phyloP scores from a whole-genome alignment of 37 sponge, comb jelly and placozoan species.

The Cladorhizidae sp. region DNA sequence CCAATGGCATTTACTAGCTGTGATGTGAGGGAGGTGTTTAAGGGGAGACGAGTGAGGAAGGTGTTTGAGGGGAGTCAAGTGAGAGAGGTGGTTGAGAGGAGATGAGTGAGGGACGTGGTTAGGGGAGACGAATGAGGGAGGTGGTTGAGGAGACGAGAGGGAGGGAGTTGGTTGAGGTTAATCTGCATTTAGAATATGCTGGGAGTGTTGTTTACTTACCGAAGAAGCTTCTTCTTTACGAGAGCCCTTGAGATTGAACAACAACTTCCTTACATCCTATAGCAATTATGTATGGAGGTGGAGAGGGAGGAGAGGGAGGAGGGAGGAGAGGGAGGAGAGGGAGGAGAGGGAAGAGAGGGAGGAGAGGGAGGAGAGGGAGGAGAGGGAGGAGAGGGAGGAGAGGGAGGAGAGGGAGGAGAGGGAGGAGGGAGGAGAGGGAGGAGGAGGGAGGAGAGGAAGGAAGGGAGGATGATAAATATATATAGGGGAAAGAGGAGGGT shows the following conservation, averaged over 20 bases:
- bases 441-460: too few species aligned
- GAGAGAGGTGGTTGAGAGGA: not conserved
- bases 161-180: not conserved
- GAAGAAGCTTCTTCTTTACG: constrained; percentile 48
- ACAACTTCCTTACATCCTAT: constrained; percentile 62
- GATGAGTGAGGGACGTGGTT: not conserved
- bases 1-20: constrained; percentile 68
- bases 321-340: not conserved
- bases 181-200: not conserved
- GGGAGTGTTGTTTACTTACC: constrained; percentile 32
- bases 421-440: not conserved
- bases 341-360: too few species aligned
- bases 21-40: not conserved
- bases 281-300: too few species aligned
- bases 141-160: too few species aligned
- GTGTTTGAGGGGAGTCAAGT: too few species aligned
- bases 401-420: too few species aligned
- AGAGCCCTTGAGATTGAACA: constrained; percentile 50
- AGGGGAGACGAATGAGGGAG: not conserved
- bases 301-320: not conserved
- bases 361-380: too few species aligned
- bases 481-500: too few species aligned
- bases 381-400: too few species aligned
- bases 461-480: too few species aligned
- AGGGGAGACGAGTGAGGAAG: not conserved